Evolutionary conservation across 2,113 vertebrate species (phyloP).

Genomic region (Pygoscelis adeliae): DNA sequence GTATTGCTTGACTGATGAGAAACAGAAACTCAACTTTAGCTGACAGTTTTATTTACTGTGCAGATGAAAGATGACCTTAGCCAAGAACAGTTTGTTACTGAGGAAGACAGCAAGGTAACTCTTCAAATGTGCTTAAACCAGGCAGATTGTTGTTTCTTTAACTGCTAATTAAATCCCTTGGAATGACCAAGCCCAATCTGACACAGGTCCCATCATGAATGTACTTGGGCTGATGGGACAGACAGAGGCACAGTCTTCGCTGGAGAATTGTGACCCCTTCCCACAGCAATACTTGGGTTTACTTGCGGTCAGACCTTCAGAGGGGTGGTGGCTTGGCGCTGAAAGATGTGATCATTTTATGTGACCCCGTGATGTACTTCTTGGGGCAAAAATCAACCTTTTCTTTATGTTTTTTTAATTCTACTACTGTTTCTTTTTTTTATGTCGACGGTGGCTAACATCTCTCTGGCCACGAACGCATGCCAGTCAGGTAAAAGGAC

Average conservation of each 20-base stretch:
- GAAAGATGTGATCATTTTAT: background rate
- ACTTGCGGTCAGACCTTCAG: background rate
- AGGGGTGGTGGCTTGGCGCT: background rate
- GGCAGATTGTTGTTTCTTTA: background rate
- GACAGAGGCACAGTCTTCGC: background rate
- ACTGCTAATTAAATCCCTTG: background rate
- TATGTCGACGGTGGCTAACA: background rate
- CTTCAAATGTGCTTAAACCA: background rate
- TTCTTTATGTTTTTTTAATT: background rate
- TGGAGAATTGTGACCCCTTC: background rate
- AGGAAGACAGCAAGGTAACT: background rate
- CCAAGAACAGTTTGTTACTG: constrained; percentile 12
- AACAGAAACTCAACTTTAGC: background rate
- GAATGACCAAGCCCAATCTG: background rate
- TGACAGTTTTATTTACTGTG: constrained; percentile 36
- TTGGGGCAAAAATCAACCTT: background rate
- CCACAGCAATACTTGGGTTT: background rate
- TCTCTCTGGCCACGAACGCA: fast-evolving
- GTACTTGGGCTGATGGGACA: background rate
- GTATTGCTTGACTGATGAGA: constrained; percentile 8
- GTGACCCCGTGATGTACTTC: background rate
- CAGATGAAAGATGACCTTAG: constrained; percentile 24
- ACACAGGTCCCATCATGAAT: background rate
- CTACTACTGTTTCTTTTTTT: background rate
- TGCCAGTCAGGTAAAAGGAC: background rate